These are phyloP conservation scores for Lepus oiostolus DNA, from an alignment of 2,797 vertebrate species.

Conservation along the genomic window DNA sequence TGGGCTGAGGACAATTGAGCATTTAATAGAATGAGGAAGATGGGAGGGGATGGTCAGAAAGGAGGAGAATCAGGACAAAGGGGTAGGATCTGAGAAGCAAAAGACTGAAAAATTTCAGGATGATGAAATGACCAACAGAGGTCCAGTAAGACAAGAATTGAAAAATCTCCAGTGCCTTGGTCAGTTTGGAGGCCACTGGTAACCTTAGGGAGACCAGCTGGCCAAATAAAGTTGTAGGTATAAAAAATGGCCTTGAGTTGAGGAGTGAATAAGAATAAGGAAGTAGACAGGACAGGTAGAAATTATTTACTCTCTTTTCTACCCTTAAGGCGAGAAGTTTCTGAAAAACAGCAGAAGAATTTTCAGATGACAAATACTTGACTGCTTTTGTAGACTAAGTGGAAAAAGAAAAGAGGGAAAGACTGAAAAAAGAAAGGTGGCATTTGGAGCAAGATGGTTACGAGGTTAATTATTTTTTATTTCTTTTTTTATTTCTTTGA, in stretches of 20 bases:
- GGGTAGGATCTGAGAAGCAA: neutral
- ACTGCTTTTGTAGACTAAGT: slow-evolving; percentile 25
- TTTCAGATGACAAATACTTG: slow-evolving; percentile 26
- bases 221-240: neutral
- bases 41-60: neutral
- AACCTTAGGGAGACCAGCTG: neutral
- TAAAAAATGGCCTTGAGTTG: neutral
- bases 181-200: neutral
- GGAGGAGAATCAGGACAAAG: neutral
- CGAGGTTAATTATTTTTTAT: neutral
- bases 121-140: neutral
- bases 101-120: neutral
- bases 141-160: neutral
- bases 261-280: neutral
- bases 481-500: too few species aligned
- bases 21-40: neutral
- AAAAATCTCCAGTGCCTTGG: neutral
- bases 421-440: neutral
- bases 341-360: neutral
- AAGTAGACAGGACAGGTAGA: neutral
- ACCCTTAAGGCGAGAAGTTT: neutral
- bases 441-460: neutral
- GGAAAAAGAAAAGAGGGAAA: neutral
- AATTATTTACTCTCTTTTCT: slow-evolving; percentile 17
- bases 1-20: neutral